Evolutionary conservation across 2,797 vertebrate species (phyloP).

Genomic region (Corythornis leucogaster): DNA sequence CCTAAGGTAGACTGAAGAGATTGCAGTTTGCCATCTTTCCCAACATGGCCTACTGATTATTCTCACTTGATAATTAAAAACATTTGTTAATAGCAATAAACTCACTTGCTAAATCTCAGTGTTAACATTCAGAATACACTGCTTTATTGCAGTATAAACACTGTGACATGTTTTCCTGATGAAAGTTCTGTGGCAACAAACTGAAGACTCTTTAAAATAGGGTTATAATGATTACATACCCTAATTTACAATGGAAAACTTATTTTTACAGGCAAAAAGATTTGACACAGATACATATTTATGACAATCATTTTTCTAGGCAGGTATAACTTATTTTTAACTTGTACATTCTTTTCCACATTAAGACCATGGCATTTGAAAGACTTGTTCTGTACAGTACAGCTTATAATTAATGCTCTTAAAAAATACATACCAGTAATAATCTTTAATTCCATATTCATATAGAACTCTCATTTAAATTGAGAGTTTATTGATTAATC

Average conservation of each 20-base stretch:
- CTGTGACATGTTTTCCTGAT: neutral
- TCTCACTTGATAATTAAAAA: neutral
- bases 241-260: neutral
- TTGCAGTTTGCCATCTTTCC: neutral
- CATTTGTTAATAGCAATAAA: conserved; percentile 16
- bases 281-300: neutral
- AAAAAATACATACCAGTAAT: conserved; percentile 27
- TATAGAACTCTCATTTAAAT: conserved; percentile 28
- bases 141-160: neutral
- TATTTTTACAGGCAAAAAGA: neutral
- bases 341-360: conserved; percentile 19
- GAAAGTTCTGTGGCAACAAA: neutral
- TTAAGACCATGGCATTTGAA: neutral
- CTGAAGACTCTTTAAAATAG: neutral
- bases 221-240: neutral
- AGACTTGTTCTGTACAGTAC: neutral
- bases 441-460: conserved; percentile 51
- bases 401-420: conserved; percentile 47
- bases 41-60: neutral
- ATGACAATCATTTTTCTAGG: neutral
- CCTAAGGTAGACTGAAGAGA: neutral
- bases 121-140: neutral
- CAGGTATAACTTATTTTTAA: neutral
- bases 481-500: conserved; percentile 22
- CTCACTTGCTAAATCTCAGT: neutral